Evolutionary conservation across 2,113 vertebrate genomes (phyloP), one percentile per base, ranked within the genome.

Genomic region (Sterna hirundo): DNA sequence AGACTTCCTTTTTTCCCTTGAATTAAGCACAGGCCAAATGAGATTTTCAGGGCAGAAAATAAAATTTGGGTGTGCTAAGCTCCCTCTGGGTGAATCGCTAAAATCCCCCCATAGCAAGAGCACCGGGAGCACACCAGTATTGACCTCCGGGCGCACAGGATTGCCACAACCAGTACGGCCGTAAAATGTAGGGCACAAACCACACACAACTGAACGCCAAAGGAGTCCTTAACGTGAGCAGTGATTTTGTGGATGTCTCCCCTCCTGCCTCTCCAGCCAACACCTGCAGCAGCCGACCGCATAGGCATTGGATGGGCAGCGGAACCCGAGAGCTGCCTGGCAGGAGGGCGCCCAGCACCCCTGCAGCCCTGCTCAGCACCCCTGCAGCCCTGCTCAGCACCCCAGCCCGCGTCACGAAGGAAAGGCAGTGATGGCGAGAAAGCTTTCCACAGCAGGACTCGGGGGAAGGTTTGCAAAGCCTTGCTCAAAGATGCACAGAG

Each of bases 281-380:
- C 46, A 0, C 10, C 3, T 16, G 14, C 44, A 27, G 54, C 52
- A 18, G 52, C 14, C 3, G 11, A 36, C 32, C 2, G 5, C 1
- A 7, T 32, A 55, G 40, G 51, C 3, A 0, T 30, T 36, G 61
- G 61, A 21, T 27, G 47, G 29, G 49, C 77, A 55, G 49, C 5
- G 2, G 14, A 22, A 34, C 51, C 51, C 2, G 1, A 30, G 40
- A 36, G 20, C 51, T 11, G 51, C 40, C 62, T 6, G 4, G 20
- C 25, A 44, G 23, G 66, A 83, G 29, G 55, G 46, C 2, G 5
- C 32, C 47, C 49, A 52, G 74, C 72, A 60, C 54, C n/a, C 47
- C 57, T 19, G 29, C 47, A 49, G 42, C 42, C 49, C 58, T 30
- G 65, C 57, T 40, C 49, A 52, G 72, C 72, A 60, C 52, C n/a